Evolutionary conservation across 1,140 invertebrate species (phyloP).

Genomic region (Cataglyphis hispanica): DNA sequence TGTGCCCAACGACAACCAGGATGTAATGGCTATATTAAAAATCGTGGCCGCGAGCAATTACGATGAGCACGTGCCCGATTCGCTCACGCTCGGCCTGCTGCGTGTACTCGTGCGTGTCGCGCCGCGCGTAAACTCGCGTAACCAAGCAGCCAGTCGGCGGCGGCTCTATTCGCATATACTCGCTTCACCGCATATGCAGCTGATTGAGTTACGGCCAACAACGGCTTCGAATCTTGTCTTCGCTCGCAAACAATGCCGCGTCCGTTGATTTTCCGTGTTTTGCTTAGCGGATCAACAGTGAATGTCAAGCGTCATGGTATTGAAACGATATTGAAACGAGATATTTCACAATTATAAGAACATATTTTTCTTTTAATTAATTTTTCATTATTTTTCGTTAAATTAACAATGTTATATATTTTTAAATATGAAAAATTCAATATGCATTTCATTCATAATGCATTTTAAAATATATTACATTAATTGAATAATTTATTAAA

Average conservation of each 20-base stretch:
- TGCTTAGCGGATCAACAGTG: background rate
- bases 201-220: constrained; percentile 42
- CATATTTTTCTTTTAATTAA: too few relatives aligned
- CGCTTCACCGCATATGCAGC: constrained; percentile 11
- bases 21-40: constrained; percentile 41
- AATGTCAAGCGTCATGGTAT: constrained; percentile 24
- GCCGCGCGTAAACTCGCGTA: constrained; percentile 38
- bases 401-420: too few relatives aligned
- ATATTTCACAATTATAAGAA: background rate
- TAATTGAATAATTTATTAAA: background rate
- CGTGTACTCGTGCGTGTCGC: constrained; percentile 11
- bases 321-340: background rate
- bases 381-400: too few relatives aligned
- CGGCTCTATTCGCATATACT: background rate
- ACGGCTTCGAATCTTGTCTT: constrained; percentile 11
- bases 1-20: background rate
- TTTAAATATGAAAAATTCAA: background rate
- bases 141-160: constrained; percentile 11
- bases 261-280: constrained; percentile 8
- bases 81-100: background rate
- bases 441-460: too few relatives aligned
- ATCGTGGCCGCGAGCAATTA: constrained; percentile 43
- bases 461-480: background rate
- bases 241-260: constrained; percentile 26
- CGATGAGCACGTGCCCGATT: constrained; percentile 39